Evolutionary conservation across 23 tunicate species (phyloP).

Genomic region (Corella eumyota): DNA sequence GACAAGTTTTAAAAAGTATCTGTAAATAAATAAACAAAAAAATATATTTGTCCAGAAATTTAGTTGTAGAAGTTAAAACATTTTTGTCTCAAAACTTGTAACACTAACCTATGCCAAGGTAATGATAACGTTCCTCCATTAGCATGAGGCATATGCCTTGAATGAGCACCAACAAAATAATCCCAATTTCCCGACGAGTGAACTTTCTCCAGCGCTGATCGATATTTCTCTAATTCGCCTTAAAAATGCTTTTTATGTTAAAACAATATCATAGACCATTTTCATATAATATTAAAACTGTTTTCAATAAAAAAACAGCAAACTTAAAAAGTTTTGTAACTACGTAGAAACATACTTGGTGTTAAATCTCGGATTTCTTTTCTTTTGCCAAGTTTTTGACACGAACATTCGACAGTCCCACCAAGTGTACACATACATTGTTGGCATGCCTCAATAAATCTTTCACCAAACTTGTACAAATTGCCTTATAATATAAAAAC

Average conservation of each 20-base stretch:
- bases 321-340: too few species aligned
- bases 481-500: conserved; percentile 15
- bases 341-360: too few species aligned
- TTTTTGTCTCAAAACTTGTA: neutral
- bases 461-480: conserved; percentile 50
- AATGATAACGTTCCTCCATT: conserved; percentile 38
- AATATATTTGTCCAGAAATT: neutral
- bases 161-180: conserved; percentile 35
- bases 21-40: conserved; percentile 4
- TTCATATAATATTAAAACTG: too few species aligned
- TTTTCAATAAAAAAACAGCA: too few species aligned
- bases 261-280: too few species aligned
- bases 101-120: conserved; percentile 79
- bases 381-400: conserved; percentile 45
- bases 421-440: conserved; percentile 65
- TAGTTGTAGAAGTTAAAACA: conserved; percentile 1
- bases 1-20: conserved; percentile 42
- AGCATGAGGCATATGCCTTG: conserved; percentile 61
- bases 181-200: conserved; percentile 65
- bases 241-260: too few species aligned
- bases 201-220: conserved; percentile 25
- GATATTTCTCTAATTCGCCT: conserved; percentile 38
- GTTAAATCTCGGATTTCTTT: conserved; percentile 81
- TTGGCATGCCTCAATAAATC: conserved; percentile 49
- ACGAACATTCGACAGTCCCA: conserved; percentile 55